A percentile compares a stretch with the other conserved stretches of the same genome.
Evolutionary conservation across 2,797 vertebrate genomes (phyloP).

Genomic region (Trematomus bernacchii): DNA sequence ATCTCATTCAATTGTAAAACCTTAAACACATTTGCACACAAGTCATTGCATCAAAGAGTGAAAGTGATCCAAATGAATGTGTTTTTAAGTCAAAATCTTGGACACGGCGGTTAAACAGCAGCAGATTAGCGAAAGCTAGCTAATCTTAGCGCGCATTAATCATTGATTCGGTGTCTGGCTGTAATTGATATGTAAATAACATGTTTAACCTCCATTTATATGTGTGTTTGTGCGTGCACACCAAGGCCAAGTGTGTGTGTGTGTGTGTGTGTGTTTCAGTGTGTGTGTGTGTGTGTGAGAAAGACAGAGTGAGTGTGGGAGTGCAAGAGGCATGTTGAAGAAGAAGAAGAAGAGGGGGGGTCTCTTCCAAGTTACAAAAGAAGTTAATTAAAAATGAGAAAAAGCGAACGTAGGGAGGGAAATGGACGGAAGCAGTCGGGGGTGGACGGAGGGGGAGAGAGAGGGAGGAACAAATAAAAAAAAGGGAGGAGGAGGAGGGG

Average conservation of each 20-base stretch:
- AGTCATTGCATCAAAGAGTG: constrained; percentile 33
- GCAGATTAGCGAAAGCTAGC: constrained; percentile 60
- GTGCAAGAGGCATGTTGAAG: constrained; percentile 69
- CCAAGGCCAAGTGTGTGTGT: constrained; percentile 5
- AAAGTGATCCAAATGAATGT: constrained; percentile 52
- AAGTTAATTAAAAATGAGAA: constrained; percentile 85
- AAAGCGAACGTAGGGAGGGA: constrained; percentile 68
- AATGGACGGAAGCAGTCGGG: constrained; percentile 63
- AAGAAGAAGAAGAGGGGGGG: constrained; percentile 22
- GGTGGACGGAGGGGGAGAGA: constrained; percentile 36
- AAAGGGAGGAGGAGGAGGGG: constrained; percentile 25
- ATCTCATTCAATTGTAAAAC: constrained; percentile 38
- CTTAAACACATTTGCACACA: constrained; percentile 40
- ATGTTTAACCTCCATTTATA: constrained; percentile 79
- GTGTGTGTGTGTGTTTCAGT: neutral
- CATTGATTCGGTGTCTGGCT: constrained; percentile 74
- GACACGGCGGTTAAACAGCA: constrained; percentile 54
- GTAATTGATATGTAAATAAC: constrained; percentile 85
- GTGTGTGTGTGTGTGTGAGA: constrained; percentile 34
- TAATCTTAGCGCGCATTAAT: constrained; percentile 76
- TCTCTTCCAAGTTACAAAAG: constrained; percentile 80
- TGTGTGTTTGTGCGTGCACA: constrained; percentile 44
- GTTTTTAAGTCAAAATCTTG: constrained; percentile 45
- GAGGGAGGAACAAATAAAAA: constrained; percentile 7
- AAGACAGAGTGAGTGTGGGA: constrained; percentile 58